Evolutionary conservation across 2,113 vertebrate genomes (phyloP).

Genomic region (Percopsis transmontana): DNA sequence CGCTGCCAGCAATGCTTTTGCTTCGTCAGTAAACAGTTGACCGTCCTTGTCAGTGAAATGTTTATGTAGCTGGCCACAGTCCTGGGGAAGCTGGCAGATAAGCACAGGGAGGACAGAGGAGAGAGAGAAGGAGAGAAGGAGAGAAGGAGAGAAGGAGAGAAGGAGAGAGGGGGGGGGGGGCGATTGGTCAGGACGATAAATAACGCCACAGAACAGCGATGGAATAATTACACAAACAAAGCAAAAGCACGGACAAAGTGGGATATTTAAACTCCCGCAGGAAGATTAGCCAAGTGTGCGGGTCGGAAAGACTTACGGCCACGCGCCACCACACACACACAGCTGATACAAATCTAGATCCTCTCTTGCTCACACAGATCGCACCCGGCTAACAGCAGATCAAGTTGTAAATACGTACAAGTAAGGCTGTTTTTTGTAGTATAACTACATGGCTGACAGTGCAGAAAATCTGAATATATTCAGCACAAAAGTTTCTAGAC

Average conservation of each 20-base stretch:
- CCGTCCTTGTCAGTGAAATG: slow-evolving; percentile 83
- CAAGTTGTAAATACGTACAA: slow-evolving; percentile 15
- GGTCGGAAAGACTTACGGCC: slow-evolving; percentile 47
- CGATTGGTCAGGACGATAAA: neutral
- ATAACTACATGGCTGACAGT: slow-evolving; percentile 43
- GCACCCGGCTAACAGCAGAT: slow-evolving; percentile 17
- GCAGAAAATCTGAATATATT: slow-evolving; percentile 46
- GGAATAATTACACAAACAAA: slow-evolving; percentile 30
- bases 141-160: neutral
- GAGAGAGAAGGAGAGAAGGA: slow-evolving; percentile 63
- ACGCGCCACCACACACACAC: slow-evolving; percentile 19
- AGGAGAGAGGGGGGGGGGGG: neutral
- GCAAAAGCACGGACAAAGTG: slow-evolving; percentile 42
- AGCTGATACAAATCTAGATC: slow-evolving; percentile 54
- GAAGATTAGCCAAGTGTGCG: slow-evolving; percentile 52
- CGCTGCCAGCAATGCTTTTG: slow-evolving; percentile 78
- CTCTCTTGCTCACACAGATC: slow-evolving; percentile 38
- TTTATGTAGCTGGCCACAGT: slow-evolving; percentile 77
- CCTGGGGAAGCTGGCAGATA: slow-evolving; percentile 58
- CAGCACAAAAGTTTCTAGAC: neutral
- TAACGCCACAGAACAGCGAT: neutral
- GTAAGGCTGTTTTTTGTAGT: slow-evolving; percentile 53
- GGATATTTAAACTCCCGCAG: slow-evolving; percentile 49
- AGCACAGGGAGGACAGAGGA: slow-evolving; percentile 53
- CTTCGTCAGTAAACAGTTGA: slow-evolving; percentile 82